Conservation (phyloP, 1,140 invertebrate species). For the Babylonia areolata region DNA sequence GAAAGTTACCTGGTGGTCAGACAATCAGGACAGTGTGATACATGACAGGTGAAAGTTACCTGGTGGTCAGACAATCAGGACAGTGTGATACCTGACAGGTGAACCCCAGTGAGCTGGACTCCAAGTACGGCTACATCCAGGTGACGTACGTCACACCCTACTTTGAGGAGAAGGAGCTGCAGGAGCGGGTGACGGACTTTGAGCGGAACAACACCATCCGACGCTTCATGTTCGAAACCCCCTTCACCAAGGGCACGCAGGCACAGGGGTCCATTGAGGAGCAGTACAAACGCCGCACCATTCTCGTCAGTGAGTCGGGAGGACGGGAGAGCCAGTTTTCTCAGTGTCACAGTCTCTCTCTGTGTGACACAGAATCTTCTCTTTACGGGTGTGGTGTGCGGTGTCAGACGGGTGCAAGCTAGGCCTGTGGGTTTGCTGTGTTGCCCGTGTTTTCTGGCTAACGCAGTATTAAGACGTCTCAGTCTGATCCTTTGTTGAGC, state of each 20-base stretch:
- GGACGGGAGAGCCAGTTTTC: background rate
- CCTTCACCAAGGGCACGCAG: conserved; percentile 89
- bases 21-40: too few species aligned
- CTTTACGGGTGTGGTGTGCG: too few species aligned
- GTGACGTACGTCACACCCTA: conserved; percentile 91
- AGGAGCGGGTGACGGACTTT: conserved; percentile 82
- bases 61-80: too few species aligned
- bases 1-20: too few species aligned
- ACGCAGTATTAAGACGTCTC: too few species aligned
- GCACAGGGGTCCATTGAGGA: conserved; percentile 88
- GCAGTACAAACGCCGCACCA: conserved; percentile 91
- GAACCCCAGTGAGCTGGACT: conserved; percentile 85
- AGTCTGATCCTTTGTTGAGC: too few species aligned
- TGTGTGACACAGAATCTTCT: too few species aligned
- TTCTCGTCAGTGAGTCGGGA: conserved; percentile 80
- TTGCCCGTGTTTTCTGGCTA: too few species aligned
- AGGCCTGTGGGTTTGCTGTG: too few species aligned
- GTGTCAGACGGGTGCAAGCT: too few species aligned
- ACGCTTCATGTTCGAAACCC: conserved; percentile 94
- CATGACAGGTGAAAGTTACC: too few species aligned
- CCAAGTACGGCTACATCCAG: conserved; percentile 92
- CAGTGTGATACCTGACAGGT: conserved; percentile 80
- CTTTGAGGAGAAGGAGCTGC: conserved; percentile 83
- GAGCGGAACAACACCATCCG: conserved; percentile 91
- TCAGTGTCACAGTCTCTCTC: too few species aligned